Evolutionary conservation across 2,113 vertebrate genomes (phyloP), one percentile per base, ranked within the genome.

Genomic region (Globicephala melas): DNA sequence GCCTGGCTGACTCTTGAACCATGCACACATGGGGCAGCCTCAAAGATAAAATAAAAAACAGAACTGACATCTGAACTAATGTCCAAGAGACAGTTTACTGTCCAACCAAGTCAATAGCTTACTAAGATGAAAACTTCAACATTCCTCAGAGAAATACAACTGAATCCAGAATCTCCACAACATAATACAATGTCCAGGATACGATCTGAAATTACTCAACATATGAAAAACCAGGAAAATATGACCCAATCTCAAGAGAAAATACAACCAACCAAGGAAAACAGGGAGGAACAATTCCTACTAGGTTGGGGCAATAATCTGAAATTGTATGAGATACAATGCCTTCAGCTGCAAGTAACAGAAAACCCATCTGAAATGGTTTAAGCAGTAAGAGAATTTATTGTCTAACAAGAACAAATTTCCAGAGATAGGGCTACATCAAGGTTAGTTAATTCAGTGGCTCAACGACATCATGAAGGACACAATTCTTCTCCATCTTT

Each of bases 101-200:
- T 70, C 79, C 55, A 84, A 31, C 23, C 73, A 91, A 92, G 77
- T 63, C 94, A 53, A 58, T 0, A 23, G 50, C 20, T 25, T 58
- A 25, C 41, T 1, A 73, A 84, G 55, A 79, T 26, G 41, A 76
- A 79, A 84, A 12, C 15, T 89, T 13, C 60, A 80, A 58, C 3
- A 9, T 31, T 97, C 65, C 41, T 89, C 60, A n/a, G n/a, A 93
- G 60, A 63, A 94, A 88, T 50, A 65, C 14, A 38, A 68, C 71
- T 31, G 44, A 89, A 89, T 18, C 76, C 70, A 90, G 82, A 58
- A 26, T 70, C 50, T 25, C 47, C 4, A 70, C 41, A 88, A 44
- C 13, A 2, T 18, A 38, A 70, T 65, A 36, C 25, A 17, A 25
- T 9, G 20, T 68, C 73, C 21, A 62, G 1, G n/a, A 53, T 47